phyloP scores from a whole-genome alignment of 1,140 invertebrate species.

The Pogonomyrmex californicus region DNA sequence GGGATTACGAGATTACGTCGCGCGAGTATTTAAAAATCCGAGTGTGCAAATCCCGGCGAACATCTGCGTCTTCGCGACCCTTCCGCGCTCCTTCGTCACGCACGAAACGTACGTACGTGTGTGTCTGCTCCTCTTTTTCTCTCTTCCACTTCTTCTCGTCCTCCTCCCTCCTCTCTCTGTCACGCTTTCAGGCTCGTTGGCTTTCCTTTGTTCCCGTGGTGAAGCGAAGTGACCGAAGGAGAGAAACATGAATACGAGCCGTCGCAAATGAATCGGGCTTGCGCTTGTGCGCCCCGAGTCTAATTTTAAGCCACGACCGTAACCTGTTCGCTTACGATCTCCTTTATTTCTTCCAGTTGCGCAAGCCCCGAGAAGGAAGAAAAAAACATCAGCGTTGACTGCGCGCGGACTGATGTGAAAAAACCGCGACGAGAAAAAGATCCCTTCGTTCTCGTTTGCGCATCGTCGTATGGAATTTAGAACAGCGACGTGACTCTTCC shows the following conservation, averaged over 20 bases:
- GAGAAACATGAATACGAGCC: slow-evolving; percentile 36
- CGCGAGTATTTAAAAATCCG: slow-evolving; percentile 17
- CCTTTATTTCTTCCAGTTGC: slow-evolving; percentile 20
- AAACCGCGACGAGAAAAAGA: background rate
- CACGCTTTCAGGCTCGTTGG: slow-evolving; percentile 50
- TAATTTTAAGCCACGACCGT: slow-evolving; percentile 59
- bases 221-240: slow-evolving; percentile 33
- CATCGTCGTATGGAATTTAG: background rate
- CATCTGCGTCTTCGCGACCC: slow-evolving; percentile 53
- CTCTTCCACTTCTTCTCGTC: background rate
- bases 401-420: background rate
- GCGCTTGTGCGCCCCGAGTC: slow-evolving; percentile 33
- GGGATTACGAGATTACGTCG: slow-evolving; percentile 45
- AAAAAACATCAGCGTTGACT: slow-evolving; percentile 18
- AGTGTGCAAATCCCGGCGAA: slow-evolving; percentile 18
- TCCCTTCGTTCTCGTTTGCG: background rate
- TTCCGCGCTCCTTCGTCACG: slow-evolving; percentile 49
- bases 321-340: slow-evolving; percentile 55
- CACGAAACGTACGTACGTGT: slow-evolving; percentile 21
- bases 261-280: slow-evolving; percentile 40
- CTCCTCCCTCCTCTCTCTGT: background rate
- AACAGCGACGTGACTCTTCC: background rate
- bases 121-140: background rate
- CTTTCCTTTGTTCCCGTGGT: slow-evolving; percentile 54
- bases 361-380: background rate